phyloP scores from a whole-genome alignment of 2,888 invertebrate species.

The Phengaris arion region DNA sequence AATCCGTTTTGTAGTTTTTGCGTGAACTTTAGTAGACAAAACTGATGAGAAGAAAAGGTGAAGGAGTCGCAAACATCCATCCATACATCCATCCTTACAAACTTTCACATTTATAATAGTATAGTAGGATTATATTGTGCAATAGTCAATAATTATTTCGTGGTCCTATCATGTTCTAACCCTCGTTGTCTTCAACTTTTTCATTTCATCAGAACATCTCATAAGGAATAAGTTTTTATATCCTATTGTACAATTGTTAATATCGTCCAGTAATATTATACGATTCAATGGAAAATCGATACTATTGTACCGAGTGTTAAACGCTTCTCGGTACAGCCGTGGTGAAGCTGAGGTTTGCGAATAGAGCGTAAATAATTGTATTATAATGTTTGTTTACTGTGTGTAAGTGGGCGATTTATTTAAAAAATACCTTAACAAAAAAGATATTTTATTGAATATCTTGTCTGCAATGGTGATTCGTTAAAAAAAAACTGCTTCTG shows the following conservation, averaged over 20 bases:
- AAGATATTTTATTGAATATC: conserved; percentile 7
- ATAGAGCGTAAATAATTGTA: not conserved
- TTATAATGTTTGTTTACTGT: conserved; percentile 24
- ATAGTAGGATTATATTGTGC: too few species aligned
- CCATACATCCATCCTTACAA: too few species aligned
- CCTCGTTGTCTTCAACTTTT: not conserved
- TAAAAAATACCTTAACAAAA: not conserved
- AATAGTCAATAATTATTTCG: too few species aligned
- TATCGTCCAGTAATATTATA: conserved; percentile 32
- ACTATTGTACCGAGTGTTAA: conserved; percentile 34
- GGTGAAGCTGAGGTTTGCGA: not conserved
- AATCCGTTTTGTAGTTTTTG: too few species aligned
- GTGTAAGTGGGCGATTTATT: conserved; percentile 2
- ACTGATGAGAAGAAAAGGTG: too few species aligned
- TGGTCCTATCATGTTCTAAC: not conserved
- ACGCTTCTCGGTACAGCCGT: conserved; percentile 5
- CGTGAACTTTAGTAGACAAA: too few species aligned
- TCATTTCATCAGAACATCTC: not conserved
- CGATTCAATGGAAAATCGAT: conserved; percentile 32
- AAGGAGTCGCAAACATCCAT: too few species aligned
- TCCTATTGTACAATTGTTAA: conserved; percentile 25
- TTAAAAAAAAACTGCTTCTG: too few species aligned
- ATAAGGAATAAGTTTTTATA: conserved; percentile 9
- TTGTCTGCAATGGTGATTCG: not conserved
- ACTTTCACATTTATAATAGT: too few species aligned